A percentile compares a stretch with the other conserved stretches of the same genome.
Conservation (phyloP, 1,140 invertebrate genomes). For the Drosophila prosaltans region DNA sequence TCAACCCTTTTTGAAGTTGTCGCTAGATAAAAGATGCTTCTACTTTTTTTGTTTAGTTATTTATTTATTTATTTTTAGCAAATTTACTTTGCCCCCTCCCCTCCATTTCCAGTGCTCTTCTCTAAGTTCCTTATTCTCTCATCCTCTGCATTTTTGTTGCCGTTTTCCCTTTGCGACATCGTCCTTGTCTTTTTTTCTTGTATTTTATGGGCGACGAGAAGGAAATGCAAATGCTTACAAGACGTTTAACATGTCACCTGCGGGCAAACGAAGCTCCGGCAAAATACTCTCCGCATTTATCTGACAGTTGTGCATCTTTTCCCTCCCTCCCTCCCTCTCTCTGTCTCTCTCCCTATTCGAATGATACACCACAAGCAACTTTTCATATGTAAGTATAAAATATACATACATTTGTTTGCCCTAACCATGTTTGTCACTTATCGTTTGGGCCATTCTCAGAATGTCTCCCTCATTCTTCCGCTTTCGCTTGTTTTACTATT, state of each 20-base stretch:
- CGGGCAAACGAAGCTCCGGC: slow-evolving; percentile 63
- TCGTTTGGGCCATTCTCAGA: slow-evolving; percentile 68
- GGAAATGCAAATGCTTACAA: slow-evolving; percentile 78
- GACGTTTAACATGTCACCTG: slow-evolving; percentile 80
- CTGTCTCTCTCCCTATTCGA: too few relatives aligned
- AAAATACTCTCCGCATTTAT: slow-evolving; percentile 73
- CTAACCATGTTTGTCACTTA: slow-evolving; percentile 78
- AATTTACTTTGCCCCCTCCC: slow-evolving; percentile 30
- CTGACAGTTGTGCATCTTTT: slow-evolving; percentile 76
- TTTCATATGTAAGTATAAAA: slow-evolving; percentile 63
- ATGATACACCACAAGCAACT: background rate
- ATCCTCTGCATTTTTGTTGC: slow-evolving; percentile 19
- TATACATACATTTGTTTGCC: slow-evolving; percentile 68
- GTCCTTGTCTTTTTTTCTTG: slow-evolving; percentile 35
- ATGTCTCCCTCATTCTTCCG: slow-evolving; percentile 29
- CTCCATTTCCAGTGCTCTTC: slow-evolving; percentile 13
- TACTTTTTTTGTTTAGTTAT: slow-evolving; percentile 39
- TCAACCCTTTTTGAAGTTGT: slow-evolving; percentile 72
- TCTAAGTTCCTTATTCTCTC: slow-evolving; percentile 11
- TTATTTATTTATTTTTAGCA: slow-evolving; percentile 64
- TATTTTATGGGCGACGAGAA: slow-evolving; percentile 34
- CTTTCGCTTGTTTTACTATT: slow-evolving; percentile 31
- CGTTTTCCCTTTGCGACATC: background rate
- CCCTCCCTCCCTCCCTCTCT: slow-evolving; percentile 4
- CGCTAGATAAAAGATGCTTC: slow-evolving; percentile 60